A percentile compares a stretch with the other conserved stretches of the same genome.
Conservation (phyloP, 2,797 vertebrate genomes). For the Sarcophilus harrisii region DNA sequence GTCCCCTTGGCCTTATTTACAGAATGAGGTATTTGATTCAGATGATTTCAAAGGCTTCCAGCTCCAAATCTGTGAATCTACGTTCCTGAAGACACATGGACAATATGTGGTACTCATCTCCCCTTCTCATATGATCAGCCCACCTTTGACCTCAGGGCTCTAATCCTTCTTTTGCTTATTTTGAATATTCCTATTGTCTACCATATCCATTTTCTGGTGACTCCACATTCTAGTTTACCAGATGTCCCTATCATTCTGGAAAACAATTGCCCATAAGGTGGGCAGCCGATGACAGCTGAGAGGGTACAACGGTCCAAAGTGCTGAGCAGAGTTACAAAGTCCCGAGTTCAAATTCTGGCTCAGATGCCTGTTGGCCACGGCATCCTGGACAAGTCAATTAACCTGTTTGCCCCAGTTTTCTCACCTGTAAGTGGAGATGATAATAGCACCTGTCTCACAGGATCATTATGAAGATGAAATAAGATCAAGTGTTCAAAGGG, state of each 20-base stretch:
- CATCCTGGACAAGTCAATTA: background rate
- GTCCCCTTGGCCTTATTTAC: background rate
- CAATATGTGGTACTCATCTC: background rate
- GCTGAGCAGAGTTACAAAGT: background rate
- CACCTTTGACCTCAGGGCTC: background rate
- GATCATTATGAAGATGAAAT: background rate
- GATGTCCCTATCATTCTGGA: slow-evolving; percentile 40
- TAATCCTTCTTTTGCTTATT: background rate
- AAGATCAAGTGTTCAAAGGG: background rate
- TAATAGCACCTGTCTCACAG: background rate
- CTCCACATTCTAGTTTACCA: background rate
- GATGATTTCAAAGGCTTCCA: background rate
- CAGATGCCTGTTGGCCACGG: background rate
- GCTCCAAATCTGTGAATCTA: background rate
- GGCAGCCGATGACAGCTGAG: slow-evolving; percentile 11
- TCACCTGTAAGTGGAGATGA: background rate
- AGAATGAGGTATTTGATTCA: background rate
- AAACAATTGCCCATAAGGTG: slow-evolving; percentile 17
- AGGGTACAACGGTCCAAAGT: slow-evolving; percentile 14
- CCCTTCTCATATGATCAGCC: background rate
- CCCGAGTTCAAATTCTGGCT: background rate
- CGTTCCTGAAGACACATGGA: background rate
- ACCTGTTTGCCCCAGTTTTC: background rate
- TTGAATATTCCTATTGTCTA: background rate
- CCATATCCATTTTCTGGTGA: background rate